Conservation (phyloP, 2,113 vertebrate species). For the Vanacampus margaritifer region DNA sequence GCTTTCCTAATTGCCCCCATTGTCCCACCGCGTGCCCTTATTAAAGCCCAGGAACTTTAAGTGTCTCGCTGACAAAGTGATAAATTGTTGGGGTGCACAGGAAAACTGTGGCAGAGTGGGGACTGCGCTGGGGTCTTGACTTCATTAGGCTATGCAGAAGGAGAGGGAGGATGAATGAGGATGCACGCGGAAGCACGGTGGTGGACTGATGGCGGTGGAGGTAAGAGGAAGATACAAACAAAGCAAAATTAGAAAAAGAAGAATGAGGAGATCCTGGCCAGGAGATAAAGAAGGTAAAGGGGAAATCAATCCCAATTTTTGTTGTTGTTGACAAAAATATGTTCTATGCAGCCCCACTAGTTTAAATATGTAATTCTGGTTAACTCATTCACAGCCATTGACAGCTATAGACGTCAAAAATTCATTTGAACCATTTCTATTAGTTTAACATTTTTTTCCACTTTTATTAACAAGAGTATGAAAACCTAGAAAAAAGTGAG, state of each 20-base stretch:
- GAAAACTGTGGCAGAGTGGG: slow-evolving; percentile 88
- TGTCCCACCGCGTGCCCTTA: slow-evolving; percentile 96
- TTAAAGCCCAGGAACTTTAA: slow-evolving; percentile 96
- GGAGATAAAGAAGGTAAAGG: slow-evolving; percentile 21
- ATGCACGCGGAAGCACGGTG: slow-evolving; percentile 84
- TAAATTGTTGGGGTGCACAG: slow-evolving; percentile 93
- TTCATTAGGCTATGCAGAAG: slow-evolving; percentile 96
- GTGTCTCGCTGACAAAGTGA: slow-evolving; percentile 99
- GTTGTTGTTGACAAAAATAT: no score
- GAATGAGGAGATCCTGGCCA: slow-evolving; percentile 17
- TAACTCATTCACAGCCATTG: no score
- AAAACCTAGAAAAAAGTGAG: no score
- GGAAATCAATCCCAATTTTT: no score
- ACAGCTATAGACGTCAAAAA: no score
- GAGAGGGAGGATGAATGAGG: slow-evolving; percentile 86
- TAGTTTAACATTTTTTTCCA: no score
- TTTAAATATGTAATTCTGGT: no score
- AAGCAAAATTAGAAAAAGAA: slow-evolving; percentile 35
- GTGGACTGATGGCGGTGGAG: slow-evolving; percentile 51
- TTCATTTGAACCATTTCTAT: no score
- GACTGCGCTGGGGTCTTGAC: slow-evolving; percentile 93
- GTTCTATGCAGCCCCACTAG: no score
- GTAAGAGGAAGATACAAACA: slow-evolving; percentile 30
- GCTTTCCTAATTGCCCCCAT: slow-evolving; percentile 90
- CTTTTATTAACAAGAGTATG: no score